Percentiles rank a stretch among this genome's conserved stretches.
Evolutionary conservation across 2,888 invertebrate genomes (phyloP).

Genomic region (Stenurella melanura): DNA sequence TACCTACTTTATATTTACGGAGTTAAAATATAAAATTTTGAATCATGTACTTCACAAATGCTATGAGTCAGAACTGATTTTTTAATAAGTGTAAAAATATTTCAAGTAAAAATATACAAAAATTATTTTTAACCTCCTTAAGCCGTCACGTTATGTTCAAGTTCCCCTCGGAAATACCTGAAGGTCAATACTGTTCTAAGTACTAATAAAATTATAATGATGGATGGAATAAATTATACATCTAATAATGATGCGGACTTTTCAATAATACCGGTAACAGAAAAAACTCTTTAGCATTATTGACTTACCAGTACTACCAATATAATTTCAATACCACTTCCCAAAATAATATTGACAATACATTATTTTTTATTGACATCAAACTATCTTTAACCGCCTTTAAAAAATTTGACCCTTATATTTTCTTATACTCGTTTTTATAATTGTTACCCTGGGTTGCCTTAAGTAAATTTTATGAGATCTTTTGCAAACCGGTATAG

Average conservation of each 20-base stretch:
- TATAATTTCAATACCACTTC: too few relatives aligned
- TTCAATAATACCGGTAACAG: neutral
- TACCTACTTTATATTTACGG: slow-evolving; percentile 29
- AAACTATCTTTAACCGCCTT: too few relatives aligned
- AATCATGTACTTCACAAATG: slow-evolving; percentile 19
- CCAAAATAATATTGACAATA: too few relatives aligned
- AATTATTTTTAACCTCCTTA: slow-evolving; percentile 13
- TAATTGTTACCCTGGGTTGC: too few relatives aligned
- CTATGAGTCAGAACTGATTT: slow-evolving; percentile 22
- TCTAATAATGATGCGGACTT: neutral
- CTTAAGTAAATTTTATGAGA: too few relatives aligned
- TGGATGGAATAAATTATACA: neutral
- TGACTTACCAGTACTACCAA: too few relatives aligned
- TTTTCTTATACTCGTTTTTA: too few relatives aligned
- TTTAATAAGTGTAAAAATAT: slow-evolving; percentile 23
- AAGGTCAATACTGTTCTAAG: slow-evolving; percentile 10
- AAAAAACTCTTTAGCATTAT: neutral
- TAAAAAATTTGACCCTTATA: too few relatives aligned
- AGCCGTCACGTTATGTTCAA: slow-evolving; percentile 18
- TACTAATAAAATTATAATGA: slow-evolving; percentile 2
- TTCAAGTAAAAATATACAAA: slow-evolving; percentile 26
- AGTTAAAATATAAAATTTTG: slow-evolving; percentile 23
- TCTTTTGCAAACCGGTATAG: too few relatives aligned
- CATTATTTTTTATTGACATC: too few relatives aligned
- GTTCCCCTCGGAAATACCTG: slow-evolving; percentile 24